Evolutionary conservation across 2,113 vertebrate genomes (phyloP), one percentile per base, ranked within the genome.

Genomic region (Calonectris borealis): DNA sequence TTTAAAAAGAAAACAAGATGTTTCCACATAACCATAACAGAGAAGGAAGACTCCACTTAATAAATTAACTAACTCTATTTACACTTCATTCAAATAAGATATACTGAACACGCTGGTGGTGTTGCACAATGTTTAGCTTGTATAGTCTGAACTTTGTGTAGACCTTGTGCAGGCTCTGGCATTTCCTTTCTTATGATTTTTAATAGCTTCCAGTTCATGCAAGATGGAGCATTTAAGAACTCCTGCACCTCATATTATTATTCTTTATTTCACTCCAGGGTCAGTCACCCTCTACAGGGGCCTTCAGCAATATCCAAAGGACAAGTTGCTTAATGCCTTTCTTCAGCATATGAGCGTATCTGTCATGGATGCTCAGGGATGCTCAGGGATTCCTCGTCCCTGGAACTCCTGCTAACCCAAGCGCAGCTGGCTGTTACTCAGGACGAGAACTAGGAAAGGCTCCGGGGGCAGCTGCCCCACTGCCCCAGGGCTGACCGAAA

Each of bases 151-250:
- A 83, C 71, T 83, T 48, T 42, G n/a, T 73, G 32, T 83, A 70
- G 79, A 70, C 6, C 18, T 83, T 81, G 16, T 77, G 25, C 1
- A 0, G 44, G 29, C 65, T 83, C 55, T 71, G 79, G 58, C 24
- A 51, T 93, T 95, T 95, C 48, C 75, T 77, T 95, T 86, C 32
- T 58, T 75, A 18, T 9, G 25, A 83, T 60, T 94, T 96, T 80
- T 72, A 71, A 25, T 86, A 68, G 54, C 22, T 75, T 88, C 32
- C 82, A 86, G 46, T 76, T 83, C 92, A 57, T 86, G 29, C 68
- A 89, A 86, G 38, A 34, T 87, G 52, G 26, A 78, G 12, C 18
- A 69, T 72, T 95, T 79, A 52, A 88, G 89, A 86, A 65, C 20
- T 88, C 31, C 44, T 65, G 31, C 34, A 79, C 38, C 40, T 88